Evolutionary conservation across 2,888 invertebrate genomes (phyloP).

Genomic region (Seira musarum): DNA sequence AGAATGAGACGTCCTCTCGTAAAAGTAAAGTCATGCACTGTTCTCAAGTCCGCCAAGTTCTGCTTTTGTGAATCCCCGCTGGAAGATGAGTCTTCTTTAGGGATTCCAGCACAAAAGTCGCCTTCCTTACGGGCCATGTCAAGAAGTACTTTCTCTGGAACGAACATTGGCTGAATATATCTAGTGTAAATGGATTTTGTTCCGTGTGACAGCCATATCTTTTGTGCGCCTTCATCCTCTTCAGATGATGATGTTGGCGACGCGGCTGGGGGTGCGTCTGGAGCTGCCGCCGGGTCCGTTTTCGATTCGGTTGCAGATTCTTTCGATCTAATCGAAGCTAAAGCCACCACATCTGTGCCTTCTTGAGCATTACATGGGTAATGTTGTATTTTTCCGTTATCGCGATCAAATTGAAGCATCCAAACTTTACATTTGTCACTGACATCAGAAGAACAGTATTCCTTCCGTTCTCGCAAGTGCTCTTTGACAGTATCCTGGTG

Average conservation of each 20-base stretch:
- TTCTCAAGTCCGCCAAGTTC: constrained; percentile 12
- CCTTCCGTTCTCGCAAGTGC: too few species aligned
- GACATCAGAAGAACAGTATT: too few species aligned
- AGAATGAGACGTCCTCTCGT: constrained; percentile 22
- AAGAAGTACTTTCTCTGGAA: constrained; percentile 11
- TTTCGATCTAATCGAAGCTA: neutral
- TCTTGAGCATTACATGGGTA: constrained; percentile 36
- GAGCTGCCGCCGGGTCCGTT: too few species aligned
- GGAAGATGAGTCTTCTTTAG: neutral
- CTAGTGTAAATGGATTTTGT: neutral
- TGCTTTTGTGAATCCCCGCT: neutral
- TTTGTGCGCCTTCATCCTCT: too few species aligned
- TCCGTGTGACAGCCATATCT: constrained; percentile 37
- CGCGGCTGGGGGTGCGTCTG: too few species aligned
- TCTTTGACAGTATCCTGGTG: too few species aligned
- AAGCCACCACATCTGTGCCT: constrained; percentile 30
- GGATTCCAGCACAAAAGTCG: neutral
- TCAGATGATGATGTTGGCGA: too few species aligned
- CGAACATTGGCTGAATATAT: constrained; percentile 26
- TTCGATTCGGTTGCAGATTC: neutral
- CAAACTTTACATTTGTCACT: constrained; percentile 1
- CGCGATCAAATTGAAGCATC: constrained; percentile 42
- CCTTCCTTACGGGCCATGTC: constrained; percentile 29
- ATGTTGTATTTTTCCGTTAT: constrained; percentile 28
- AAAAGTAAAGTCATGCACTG: constrained; percentile 32